A percentile compares a stretch with the other conserved stretches of the same genome.
Conservation (phyloP, 2,888 invertebrate species). For the Teleiodes luculella region DNA sequence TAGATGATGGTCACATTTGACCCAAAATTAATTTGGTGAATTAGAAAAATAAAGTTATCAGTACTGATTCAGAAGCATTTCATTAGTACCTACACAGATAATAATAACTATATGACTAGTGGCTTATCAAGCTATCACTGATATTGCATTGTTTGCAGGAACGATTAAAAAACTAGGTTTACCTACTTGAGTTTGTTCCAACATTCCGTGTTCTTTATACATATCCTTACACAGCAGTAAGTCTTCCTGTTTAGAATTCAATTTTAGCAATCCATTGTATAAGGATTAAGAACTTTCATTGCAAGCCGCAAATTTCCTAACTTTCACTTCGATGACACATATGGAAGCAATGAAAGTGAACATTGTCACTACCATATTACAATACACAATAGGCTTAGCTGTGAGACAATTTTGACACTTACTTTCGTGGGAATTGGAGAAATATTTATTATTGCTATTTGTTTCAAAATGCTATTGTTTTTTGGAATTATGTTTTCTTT, state of each 20-base stretch:
- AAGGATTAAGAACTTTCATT: slow-evolving; percentile 16
- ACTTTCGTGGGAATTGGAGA: slow-evolving; percentile 32
- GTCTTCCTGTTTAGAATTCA: slow-evolving; percentile 9
- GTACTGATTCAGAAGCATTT: neutral
- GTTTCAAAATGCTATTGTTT: slow-evolving; percentile 4
- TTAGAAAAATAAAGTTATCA: neutral
- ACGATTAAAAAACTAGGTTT: neutral
- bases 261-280: slow-evolving; percentile 10
- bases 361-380: slow-evolving; percentile 45
- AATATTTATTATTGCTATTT: neutral
- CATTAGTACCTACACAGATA: no score
- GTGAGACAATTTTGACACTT: slow-evolving; percentile 38
- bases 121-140: neutral
- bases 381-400: slow-evolving; percentile 56
- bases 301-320: slow-evolving; percentile 21
- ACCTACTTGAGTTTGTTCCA: neutral
- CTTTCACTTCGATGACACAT: slow-evolving; percentile 58
- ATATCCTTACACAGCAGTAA: neutral
- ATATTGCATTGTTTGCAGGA: neutral
- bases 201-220: neutral
- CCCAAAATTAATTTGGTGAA: slow-evolving; percentile 31
- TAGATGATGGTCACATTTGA: slow-evolving; percentile 33
- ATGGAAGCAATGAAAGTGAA: slow-evolving; percentile 60
- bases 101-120: no score
- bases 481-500: neutral